A percentile compares a stretch with the other conserved stretches of the same genome.
Evolutionary conservation across 2,888 invertebrate species (phyloP).

Genomic region (Sabellastarte sp.): DNA sequence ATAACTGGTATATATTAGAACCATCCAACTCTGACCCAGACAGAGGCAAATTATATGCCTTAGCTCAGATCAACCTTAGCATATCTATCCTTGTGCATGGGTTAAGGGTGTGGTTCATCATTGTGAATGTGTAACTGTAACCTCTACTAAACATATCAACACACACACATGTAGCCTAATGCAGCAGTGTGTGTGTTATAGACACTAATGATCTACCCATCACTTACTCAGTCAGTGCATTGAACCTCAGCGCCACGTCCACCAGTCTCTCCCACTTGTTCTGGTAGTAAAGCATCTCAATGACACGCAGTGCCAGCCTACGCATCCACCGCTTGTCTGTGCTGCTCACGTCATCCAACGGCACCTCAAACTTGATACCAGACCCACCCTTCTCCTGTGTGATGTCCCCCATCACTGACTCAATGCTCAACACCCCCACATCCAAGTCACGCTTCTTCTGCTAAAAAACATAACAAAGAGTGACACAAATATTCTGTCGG

Average conservation of each 20-base stretch:
- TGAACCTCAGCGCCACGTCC: constrained; percentile 55
- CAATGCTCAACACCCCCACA: constrained; percentile 34
- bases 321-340: constrained; percentile 49
- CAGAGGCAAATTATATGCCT: too few relatives aligned
- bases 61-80: too few relatives aligned
- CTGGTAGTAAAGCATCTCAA: constrained; percentile 53
- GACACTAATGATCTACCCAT: too few relatives aligned
- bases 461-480: neutral
- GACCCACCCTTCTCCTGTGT: constrained; percentile 50
- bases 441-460: constrained; percentile 9
- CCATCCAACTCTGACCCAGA: too few relatives aligned
- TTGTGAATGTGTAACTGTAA: too few relatives aligned
- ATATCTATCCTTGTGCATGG: too few relatives aligned
- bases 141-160: too few relatives aligned
- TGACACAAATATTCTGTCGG: too few relatives aligned
- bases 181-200: too few relatives aligned
- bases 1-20: too few relatives aligned
- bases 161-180: too few relatives aligned
- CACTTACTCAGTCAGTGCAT: constrained; percentile 53
- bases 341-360: constrained; percentile 47
- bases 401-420: constrained; percentile 46
- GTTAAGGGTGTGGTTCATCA: too few relatives aligned
- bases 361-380: constrained; percentile 51
- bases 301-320: constrained; percentile 42
- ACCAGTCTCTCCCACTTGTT: constrained; percentile 58